These are phyloP conservation scores for Chionodraco myersi DNA, from an alignment of 2,113 vertebrate genomes.

Conservation along the genomic window DNA sequence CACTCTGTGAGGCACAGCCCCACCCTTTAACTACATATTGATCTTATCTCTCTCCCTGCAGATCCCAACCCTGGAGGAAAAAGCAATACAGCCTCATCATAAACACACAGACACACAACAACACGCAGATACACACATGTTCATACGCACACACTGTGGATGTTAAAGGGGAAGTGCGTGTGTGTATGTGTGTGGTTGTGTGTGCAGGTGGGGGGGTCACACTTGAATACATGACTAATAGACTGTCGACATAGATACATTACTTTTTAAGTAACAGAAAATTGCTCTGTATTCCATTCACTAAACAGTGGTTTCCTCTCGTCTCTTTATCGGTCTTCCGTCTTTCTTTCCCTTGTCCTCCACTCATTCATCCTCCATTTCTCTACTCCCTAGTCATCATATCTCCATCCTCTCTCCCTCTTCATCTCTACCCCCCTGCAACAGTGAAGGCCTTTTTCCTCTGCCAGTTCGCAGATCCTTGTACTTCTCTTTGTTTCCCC, in stretches of 20 bases:
- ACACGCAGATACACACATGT: conserved; percentile 36
- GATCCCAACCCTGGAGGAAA: conserved; percentile 61
- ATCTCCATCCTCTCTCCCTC: conserved; percentile 41
- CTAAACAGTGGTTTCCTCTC: conserved; percentile 76
- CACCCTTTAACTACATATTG: conserved; percentile 81
- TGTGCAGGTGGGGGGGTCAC: conserved; percentile 55
- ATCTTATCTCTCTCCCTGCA: conserved; percentile 77
- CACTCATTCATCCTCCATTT: conserved; percentile 20
- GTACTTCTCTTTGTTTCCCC: conserved; percentile 27
- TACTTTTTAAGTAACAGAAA: conserved; percentile 84
- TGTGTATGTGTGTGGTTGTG: conserved; percentile 21
- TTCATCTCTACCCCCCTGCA: conserved; percentile 48
- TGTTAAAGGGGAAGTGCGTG: conserved; percentile 3
- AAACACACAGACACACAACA: conserved; percentile 44
- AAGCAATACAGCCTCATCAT: conserved; percentile 59
- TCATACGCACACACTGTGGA: not conserved
- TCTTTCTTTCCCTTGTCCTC: conserved; percentile 44
- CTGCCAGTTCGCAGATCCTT: conserved; percentile 31
- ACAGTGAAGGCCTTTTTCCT: conserved; percentile 33
- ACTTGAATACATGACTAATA: conserved; percentile 82
- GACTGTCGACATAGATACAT: conserved; percentile 84
- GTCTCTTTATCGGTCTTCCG: conserved; percentile 45
- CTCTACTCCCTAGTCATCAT: conserved; percentile 39
- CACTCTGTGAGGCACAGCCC: conserved; percentile 66
- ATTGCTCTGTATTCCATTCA: conserved; percentile 80